Conservation (phyloP, 2,113 vertebrate genomes). For the Uropsilus gracilis region DNA sequence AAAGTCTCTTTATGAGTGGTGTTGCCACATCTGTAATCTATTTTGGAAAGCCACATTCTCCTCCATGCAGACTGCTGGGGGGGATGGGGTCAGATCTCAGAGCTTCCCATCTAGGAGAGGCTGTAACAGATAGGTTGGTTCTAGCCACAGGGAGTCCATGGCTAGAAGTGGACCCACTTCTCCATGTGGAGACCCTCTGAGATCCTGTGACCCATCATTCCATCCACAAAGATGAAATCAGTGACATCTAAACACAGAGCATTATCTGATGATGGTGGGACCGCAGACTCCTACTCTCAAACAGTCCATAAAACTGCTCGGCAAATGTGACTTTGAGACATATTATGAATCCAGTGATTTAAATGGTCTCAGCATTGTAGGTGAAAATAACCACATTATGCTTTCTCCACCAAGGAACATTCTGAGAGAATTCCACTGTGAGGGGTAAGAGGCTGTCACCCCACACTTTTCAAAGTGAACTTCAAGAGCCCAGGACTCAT, state of each 20-base stretch:
- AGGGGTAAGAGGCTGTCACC: neutral
- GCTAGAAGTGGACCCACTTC: accelerated
- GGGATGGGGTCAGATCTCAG: neutral
- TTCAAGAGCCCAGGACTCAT: accelerated
- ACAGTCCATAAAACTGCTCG: neutral
- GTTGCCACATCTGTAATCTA: neutral
- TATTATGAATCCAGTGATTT: neutral
- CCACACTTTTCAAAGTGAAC: neutral
- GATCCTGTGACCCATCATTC: neutral
- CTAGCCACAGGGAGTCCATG: neutral
- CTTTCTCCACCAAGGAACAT: neutral
- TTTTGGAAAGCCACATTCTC: neutral
- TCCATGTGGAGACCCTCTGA: neutral
- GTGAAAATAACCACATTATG: neutral
- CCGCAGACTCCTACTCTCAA: neutral
- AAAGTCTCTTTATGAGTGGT: neutral
- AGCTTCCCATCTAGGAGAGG: too few relatives aligned
- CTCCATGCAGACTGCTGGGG: neutral
- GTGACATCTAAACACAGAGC: neutral
- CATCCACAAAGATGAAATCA: neutral
- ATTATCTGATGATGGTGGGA: neutral
- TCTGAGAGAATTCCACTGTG: neutral
- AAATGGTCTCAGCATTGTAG: neutral
- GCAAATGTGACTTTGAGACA: neutral
- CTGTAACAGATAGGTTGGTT: neutral